Base-by-base conservation (phyloP, 2,113 vertebrate genomes). In the Burhinus bistriatus region DNA sequence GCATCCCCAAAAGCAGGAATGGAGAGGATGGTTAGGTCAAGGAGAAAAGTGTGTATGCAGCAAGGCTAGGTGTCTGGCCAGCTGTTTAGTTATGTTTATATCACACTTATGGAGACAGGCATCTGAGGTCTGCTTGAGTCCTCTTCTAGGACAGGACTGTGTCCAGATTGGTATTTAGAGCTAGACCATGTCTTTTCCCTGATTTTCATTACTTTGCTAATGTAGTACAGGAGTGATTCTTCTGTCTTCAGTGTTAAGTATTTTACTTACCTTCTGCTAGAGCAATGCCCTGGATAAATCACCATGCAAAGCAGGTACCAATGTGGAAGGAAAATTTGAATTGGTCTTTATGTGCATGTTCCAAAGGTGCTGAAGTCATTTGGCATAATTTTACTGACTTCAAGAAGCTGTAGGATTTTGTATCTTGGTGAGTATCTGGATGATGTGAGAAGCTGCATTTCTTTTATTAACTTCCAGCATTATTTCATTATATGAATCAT, bases 391-490 rank as follows among this genome's bases (percentile, higher is more conserved):
- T 58, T 83, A 77, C n/a, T 80, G 45, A 91, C 66, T 90, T 88
- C 21, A 88, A 57, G 70, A 87, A 55, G n/a, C 66, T 85, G 40
- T 69, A 85, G 32, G 32, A 54, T 79, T 92, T 59, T 93, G 5
- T 87, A 32, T 92, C 66, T 95, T 84, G 42, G 25, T 61, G 34
- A 84, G n/a, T 87, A 82, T 77, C 49, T 77, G 62, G 26, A 54
- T 78, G 51, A 76, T 57, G 73, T 7, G 36, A 91, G 44, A 91
- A 83, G 11, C 20, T 83, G 49, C 2, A 0, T 85, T 95, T 89
- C 81, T 94, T 95, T 90, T 93, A 69, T 93, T 95, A 70, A 88
- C 62, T 91, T 87, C 89, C 88, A 95, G 58, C n/a, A 55, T 90
- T 94, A 89, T 80, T 95, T 94, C 57, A 80, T 93, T 91, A 51